Evolutionary conservation across 1,140 invertebrate genomes (phyloP).

Genomic region (Ceratina australensis): DNA sequence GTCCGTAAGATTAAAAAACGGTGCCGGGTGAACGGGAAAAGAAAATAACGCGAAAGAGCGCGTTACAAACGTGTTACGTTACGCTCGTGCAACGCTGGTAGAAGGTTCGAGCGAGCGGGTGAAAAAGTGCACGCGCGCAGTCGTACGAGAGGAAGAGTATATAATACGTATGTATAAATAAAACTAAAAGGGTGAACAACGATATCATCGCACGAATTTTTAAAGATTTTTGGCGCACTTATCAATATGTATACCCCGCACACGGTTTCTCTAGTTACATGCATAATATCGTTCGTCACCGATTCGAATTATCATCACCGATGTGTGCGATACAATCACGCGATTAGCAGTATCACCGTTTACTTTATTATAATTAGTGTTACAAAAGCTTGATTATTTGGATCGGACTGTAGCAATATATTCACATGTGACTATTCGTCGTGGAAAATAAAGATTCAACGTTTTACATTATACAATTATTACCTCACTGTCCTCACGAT

Average conservation of each 20-base stretch:
- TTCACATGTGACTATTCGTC: conserved; percentile 75
- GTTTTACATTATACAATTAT: conserved; percentile 69
- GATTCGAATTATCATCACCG: conserved; percentile 35
- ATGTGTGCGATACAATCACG: conserved; percentile 65
- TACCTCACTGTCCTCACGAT: conserved; percentile 39
- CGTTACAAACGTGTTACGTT: no score
- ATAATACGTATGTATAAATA: background rate
- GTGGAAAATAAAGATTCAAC: conserved; percentile 77
- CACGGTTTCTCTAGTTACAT: background rate
- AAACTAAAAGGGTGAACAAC: background rate
- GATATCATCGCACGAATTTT: conserved; percentile 42
- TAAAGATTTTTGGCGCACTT: conserved; percentile 57
- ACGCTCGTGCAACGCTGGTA: no score
- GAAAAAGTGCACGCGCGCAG: background rate
- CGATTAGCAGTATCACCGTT: conserved; percentile 72
- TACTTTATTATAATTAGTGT: conserved; percentile 76
- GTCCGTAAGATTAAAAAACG: no score
- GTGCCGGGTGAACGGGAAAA: no score
- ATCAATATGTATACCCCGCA: no score
- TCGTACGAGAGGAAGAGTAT: background rate
- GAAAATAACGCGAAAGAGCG: no score
- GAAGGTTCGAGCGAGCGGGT: background rate
- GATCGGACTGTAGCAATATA: conserved; percentile 79
- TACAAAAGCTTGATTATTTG: conserved; percentile 79
- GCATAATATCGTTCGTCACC: background rate